Conservation (phyloP, 2,113 vertebrate genomes). For the Corvus moneduloides region DNA sequence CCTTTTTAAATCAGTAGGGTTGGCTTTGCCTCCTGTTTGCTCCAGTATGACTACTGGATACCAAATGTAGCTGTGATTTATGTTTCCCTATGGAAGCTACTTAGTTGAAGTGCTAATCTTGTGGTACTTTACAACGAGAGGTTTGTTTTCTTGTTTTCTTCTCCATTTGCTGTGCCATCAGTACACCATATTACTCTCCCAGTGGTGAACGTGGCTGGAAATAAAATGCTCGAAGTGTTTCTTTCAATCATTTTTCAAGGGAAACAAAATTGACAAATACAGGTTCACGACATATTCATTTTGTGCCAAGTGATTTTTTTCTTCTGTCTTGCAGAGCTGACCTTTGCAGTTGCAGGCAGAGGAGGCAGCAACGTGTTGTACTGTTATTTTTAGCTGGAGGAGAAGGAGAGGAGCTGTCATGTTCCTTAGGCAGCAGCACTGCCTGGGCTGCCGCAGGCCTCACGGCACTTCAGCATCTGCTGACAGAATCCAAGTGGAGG, state of each 20-base stretch:
- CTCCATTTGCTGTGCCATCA: neutral
- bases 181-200: neutral
- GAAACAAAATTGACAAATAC: neutral
- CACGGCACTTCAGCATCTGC: neutral
- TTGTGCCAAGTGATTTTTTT: neutral
- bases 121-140: neutral
- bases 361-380: neutral
- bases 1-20: neutral
- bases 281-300: neutral
- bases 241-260: neutral
- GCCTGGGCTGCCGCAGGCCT: neutral
- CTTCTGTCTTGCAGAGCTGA: neutral
- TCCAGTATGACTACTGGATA: neutral
- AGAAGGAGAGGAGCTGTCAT: neutral
- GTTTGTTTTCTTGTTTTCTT: conserved; percentile 21
- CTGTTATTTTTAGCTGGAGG: conserved; percentile 53
- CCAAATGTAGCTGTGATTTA: neutral
- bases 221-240: neutral
- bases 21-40: neutral
- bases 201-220: neutral
- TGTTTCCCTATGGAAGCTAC: neutral
- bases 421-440: neutral
- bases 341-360: conserved; percentile 35
- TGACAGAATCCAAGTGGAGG: neutral
- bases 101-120: conserved; percentile 23